Base-by-base conservation (phyloP, 2,113 vertebrate genomes). In the Sturnira hondurensis region DNA sequence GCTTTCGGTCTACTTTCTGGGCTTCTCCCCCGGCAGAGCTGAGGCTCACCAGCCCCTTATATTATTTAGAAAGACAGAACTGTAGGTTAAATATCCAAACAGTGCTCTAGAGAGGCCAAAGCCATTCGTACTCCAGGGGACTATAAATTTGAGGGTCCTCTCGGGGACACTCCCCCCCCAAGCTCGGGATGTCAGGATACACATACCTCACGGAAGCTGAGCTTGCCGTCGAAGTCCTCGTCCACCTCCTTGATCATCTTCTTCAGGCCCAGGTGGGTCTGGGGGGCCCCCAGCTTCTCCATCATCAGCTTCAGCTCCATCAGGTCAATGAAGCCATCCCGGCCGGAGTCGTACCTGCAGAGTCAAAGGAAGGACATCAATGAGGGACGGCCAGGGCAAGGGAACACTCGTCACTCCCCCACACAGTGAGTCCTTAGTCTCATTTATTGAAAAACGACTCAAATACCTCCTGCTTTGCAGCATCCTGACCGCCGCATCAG, bases 241-340 rank as follows among this genome's bases (percentile, higher is more conserved):
- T 99, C 98, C 83, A 99, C 98, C 94, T 99, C 98, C 87, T 98
- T 98, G 96, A 99, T 99, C 98, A 99, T 99, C 86, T 98, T 98
- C 95, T 99, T 99, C 82, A 99, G 97, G 31, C 98, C 98, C 94
- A 99, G 93, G 77, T 99, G 98, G 22, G 98, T 99, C 95, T 99
- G 98, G 0, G 98, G 98, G 0, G 98, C 98, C 70, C 98, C 98
- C 89, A 99, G 97, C 88, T 99, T 99, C 83, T 99, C 98, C 98
- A 99, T 99, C 98, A 99, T 98, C 91, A 99, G 96, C 96, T 99
- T 99, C 96, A 99, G 93, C 91, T 99, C 98, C 98, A 99, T 99
- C 82, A 99, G 80, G 97, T 99, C 98, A 0, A 99, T 99, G 95
- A 98, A 99, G 14, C 98, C 98, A 36, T 99, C 98, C 24, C 96